Conservation (phyloP, 1,140 invertebrate species). For the Portunus trituberculatus region DNA sequence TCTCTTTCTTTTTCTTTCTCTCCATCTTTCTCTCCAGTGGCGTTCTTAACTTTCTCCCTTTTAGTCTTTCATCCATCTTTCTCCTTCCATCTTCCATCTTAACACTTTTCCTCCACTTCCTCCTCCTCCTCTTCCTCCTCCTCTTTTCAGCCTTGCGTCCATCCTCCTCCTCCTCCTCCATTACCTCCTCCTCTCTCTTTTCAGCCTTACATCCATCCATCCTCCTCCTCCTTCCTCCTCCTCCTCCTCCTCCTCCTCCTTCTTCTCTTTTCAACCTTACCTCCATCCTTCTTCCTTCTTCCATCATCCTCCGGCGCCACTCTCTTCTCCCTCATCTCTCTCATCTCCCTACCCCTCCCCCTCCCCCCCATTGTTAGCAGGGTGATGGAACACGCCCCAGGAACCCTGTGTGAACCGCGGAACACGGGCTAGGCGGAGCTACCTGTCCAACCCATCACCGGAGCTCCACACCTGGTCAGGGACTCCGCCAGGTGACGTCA, state of each 20-base stretch:
- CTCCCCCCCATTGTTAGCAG: neutral
- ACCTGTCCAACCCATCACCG: slow-evolving; percentile 9
- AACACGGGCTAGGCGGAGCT: neutral
- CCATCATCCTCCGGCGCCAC: neutral
- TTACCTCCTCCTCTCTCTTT: neutral
- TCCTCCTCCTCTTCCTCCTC: neutral
- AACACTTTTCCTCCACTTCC: neutral
- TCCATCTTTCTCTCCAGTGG: neutral
- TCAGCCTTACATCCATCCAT: neutral
- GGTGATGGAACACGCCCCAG: neutral
- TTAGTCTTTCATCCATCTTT: neutral
- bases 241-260: neutral
- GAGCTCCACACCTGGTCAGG: neutral
- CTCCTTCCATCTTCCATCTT: neutral
- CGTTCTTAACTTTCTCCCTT: neutral
- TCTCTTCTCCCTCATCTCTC: neutral
- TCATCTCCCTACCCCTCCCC: neutral
- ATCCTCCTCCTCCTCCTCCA: neutral
- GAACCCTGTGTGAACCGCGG: slow-evolving; percentile 6
- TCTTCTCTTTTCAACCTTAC: neutral
- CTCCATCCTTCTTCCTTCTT: neutral
- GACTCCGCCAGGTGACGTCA: neutral
- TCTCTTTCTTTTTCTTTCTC: slow-evolving; percentile 12
- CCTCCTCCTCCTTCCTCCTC: neutral
- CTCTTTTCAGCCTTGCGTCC: neutral